A percentile compares a stretch with the other conserved stretches of the same genome.
phyloP scores from a whole-genome alignment of 2,888 invertebrate genomes.

The Cephonodes hylas region DNA sequence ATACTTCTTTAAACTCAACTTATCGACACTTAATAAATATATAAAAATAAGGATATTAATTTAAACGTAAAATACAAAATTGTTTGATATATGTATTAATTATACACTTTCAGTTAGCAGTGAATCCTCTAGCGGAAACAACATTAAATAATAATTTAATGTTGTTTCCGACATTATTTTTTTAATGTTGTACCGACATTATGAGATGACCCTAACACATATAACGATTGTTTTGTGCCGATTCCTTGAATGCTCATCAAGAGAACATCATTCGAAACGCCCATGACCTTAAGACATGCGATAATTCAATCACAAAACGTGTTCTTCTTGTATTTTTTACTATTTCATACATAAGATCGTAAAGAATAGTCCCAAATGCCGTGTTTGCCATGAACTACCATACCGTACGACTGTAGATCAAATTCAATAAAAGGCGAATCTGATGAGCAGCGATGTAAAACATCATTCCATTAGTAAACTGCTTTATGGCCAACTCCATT shows the following conservation, averaged over 20 bases:
- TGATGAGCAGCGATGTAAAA: constrained; percentile 55
- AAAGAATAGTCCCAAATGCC: neutral
- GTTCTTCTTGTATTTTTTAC: constrained; percentile 17
- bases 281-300: constrained; percentile 40
- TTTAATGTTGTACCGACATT: no score
- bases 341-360: neutral
- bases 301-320: constrained; percentile 32
- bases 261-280: constrained; percentile 34
- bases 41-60: no score
- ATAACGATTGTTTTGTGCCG: constrained; percentile 57
- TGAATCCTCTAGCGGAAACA: no score
- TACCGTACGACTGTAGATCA: neutral
- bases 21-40: no score
- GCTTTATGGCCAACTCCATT: neutral
- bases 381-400: neutral
- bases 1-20: no score
- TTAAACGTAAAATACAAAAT: no score
- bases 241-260: constrained; percentile 43
- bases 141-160: no score
- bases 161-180: no score
- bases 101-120: no score
- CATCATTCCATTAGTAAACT: constrained; percentile 33
- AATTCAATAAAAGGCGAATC: constrained; percentile 39
- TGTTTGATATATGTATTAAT: no score
- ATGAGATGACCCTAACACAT: no score